These are phyloP conservation scores for Bucorvus abyssinicus DNA, from an alignment of 2,797 vertebrate genomes.

Conservation along the genomic window DNA sequence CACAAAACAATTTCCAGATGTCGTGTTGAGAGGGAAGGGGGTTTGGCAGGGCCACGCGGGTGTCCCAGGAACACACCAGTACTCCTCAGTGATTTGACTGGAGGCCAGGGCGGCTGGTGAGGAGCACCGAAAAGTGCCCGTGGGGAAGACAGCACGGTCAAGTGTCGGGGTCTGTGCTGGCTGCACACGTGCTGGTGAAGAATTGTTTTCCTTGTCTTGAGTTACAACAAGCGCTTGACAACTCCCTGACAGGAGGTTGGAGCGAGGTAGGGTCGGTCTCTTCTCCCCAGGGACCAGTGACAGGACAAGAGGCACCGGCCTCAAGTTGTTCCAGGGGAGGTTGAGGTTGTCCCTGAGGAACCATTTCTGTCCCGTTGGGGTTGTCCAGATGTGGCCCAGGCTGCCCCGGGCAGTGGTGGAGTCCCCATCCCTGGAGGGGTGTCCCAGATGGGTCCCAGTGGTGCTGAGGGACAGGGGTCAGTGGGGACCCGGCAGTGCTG, in stretches of 20 bases:
- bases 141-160: no score
- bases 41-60: neutral
- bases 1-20: rapidly evolving
- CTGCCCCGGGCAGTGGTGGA: no score
- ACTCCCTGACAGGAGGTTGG: neutral
- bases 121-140: no score
- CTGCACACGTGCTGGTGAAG: neutral
- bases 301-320: neutral
- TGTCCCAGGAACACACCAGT: neutral
- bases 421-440: no score
- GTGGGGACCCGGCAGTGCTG: no score
- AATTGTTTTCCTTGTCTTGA: neutral
- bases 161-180: neutral
- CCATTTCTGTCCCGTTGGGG: no score
- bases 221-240: neutral
- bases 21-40: neutral
- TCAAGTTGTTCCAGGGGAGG: neutral
- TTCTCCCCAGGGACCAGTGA: neutral
- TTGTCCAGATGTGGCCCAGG: no score
- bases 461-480: no score
- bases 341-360: no score
- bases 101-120: neutral
- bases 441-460: no score
- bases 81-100: no score
- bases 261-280: neutral